Conservation (phyloP, 2,888 invertebrate genomes). For the Dolomedes plantarius region DNA sequence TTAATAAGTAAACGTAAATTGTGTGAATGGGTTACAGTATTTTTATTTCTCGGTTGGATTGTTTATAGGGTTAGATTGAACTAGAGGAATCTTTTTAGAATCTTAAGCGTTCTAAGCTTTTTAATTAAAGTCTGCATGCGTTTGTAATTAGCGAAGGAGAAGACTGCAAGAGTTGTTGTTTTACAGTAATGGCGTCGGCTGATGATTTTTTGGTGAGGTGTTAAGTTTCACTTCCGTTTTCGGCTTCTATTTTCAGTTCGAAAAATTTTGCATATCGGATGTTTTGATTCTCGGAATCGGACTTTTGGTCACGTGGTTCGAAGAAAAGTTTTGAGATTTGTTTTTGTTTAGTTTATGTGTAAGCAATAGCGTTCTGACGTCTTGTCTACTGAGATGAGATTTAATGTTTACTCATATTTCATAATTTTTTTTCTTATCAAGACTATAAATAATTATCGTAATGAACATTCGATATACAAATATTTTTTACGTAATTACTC, state of each 20-base stretch:
- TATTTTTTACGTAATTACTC: too few species aligned
- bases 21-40: neutral
- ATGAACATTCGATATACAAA: too few species aligned
- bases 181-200: conserved; percentile 65
- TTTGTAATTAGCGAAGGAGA: conserved; percentile 64
- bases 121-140: conserved; percentile 68
- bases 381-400: too few species aligned
- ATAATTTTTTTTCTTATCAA: too few species aligned
- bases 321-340: conserved; percentile 58
- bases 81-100: conserved; percentile 6
- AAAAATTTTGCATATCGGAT: neutral
- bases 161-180: conserved; percentile 59
- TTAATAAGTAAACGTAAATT: neutral
- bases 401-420: too few species aligned
- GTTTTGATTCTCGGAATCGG: conserved; percentile 42
- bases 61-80: neutral
- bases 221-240: neutral
- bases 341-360: conserved; percentile 56
- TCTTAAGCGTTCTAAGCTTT: conserved; percentile 6
- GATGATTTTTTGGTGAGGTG: conserved; percentile 26
- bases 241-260: conserved; percentile 7
- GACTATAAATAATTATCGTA: too few species aligned
- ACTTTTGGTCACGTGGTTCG: conserved; percentile 67
- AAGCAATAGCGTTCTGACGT: too few species aligned
- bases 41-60: neutral